Evolutionary conservation across 2,888 invertebrate species (phyloP), one percentile per base, ranked within the genome.

Genomic region (Drosophila recens): DNA sequence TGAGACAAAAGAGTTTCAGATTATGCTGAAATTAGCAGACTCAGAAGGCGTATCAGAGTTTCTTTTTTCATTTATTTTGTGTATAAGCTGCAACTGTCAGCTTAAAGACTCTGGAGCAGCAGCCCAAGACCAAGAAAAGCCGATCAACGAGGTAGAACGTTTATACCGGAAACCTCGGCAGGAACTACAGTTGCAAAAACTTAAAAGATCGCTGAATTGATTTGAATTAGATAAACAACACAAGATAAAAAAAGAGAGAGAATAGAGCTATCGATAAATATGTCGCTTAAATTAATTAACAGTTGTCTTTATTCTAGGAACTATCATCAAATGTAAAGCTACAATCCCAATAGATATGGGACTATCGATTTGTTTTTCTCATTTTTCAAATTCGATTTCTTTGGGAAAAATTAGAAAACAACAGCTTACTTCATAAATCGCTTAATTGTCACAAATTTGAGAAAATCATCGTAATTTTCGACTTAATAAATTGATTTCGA

Each of bases 1-100:
- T 20, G 34, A 54, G 63, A 78, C 64, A 73, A 67, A 79, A 79
- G 57, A 72, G 57, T 68, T 71, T 62, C 64, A 71, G 78, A 71
- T 72, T 72, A 87, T 68, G 85, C 65, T 81, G 53, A 80, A 89
- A 89, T 89, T 89, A 89, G 84, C 73, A 65, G 73, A 89, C 58
- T 74, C 84, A 89, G 69, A 62, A 75, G 87, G 81, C 87, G 72
- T 89, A 88, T 69, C 89, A 79, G 54, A 69, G 61, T 38, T 49
- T 36, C 38, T 59, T 48, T 45, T 59, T 40, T n/a, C 17, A 65
- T 46, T 13, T 40, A 11, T 30, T 72, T 46, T 13, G 46, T 52
- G 17, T 42, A 33, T 20, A 43, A 40, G 58, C 36, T 70, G 59
- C 74, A 62, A 75, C 75, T 61, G 43, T 62, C 72, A 57, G 63